Conservation (phyloP, 2,797 vertebrate genomes). For the Sylvia borin region DNA sequence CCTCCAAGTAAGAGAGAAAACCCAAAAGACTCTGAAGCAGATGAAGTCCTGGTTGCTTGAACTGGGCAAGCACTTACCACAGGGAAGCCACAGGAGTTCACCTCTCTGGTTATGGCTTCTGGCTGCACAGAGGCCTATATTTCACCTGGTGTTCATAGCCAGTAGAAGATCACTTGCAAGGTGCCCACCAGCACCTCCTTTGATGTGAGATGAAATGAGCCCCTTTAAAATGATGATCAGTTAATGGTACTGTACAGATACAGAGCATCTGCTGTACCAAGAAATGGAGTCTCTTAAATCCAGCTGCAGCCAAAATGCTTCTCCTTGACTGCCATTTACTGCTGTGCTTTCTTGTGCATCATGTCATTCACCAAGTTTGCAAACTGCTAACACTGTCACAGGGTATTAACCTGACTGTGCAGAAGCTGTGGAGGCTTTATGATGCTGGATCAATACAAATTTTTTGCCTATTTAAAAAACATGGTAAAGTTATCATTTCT, state of each 20-base stretch:
- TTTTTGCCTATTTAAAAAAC: background rate
- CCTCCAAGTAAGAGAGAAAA: background rate
- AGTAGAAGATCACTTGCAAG: background rate
- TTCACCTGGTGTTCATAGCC: background rate
- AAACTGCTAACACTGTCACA: background rate
- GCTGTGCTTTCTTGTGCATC: background rate
- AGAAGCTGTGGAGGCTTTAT: background rate
- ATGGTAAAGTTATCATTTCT: background rate
- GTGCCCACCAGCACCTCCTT: background rate
- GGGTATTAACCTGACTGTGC: background rate
- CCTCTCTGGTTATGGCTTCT: background rate
- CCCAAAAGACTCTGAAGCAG: background rate
- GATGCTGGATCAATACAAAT: background rate
- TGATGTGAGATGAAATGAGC: background rate
- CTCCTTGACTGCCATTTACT: background rate
- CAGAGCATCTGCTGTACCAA: background rate
- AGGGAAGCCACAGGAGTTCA: background rate
- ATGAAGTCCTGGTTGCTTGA: background rate
- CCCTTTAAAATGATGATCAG: background rate
- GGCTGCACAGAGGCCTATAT: background rate
- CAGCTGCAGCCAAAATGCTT: background rate
- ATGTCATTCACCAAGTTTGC: background rate
- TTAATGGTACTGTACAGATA: background rate
- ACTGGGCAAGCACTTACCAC: background rate
- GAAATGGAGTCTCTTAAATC: background rate